Base-by-base conservation (phyloP, 2,797 vertebrate genomes). In the Tiaroga cobitis region DNA sequence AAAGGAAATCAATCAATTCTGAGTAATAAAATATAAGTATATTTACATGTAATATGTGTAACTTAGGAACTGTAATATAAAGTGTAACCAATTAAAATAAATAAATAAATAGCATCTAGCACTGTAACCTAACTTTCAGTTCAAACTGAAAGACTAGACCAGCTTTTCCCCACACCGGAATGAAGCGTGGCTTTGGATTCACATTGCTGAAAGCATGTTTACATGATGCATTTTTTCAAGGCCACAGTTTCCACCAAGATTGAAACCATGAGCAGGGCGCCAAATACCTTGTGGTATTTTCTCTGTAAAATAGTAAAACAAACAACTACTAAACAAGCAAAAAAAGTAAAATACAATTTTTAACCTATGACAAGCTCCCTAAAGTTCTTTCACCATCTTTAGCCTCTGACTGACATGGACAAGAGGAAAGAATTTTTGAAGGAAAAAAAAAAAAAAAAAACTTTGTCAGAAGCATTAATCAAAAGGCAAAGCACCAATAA, bases 401-500 rank as follows among this genome's bases (percentile, higher is more conserved):
- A 70, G 46, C 18, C 8, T 4, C 75, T 61, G 8, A 70, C 11
- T 24, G 37, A 46, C 37, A 70, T 8, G 34, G 24, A 15, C 34
- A 29, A 49, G 41, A 63, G 43, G 51, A 21, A 21, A 41, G 9
- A 54, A n/a, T 56, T 68, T 80, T 51, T 59, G 29, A 41, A 61
- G 21, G 16, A 24, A 8, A 19, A n/a, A n/a, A 61, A 26, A 51
- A 41, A 11, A 39, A 26, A 13, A 24, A 5, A 51, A 11, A 10
- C 41, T 75, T 75, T 51, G 29, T 75, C 72, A 75, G 21, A 51
- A 67, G 59, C 59, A 75, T 67, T 83, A 75, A 83, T 83, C 81
- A 83, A 75, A 76, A 83, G 81, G 59, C 81, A 54, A 83, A 83
- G 59, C 72, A 76, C 59, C 41, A 83, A 67, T 83, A 83, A 83